These are phyloP conservation scores for Rhyacophila evoluta DNA, from an alignment of 2,888 invertebrate species.

Conservation along the genomic window DNA sequence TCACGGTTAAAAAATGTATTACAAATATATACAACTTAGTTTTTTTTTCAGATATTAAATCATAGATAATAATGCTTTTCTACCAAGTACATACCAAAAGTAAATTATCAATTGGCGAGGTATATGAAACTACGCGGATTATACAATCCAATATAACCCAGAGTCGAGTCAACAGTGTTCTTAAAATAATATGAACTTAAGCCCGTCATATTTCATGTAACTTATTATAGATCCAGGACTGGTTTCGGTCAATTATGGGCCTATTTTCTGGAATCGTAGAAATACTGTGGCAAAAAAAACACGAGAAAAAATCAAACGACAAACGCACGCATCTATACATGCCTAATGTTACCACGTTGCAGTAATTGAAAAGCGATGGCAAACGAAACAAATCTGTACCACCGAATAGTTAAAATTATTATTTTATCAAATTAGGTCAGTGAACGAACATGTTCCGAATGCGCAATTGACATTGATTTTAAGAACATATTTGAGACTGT, in stretches of 20 bases:
- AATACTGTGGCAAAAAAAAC: neutral
- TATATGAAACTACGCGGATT: too few relatives aligned
- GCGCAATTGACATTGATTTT: neutral
- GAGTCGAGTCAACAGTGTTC: too few relatives aligned
- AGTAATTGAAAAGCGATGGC: neutral
- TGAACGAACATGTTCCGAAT: neutral
- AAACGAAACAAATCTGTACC: neutral
- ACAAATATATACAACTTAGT: too few relatives aligned
- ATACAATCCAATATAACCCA: too few relatives aligned
- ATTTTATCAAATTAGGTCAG: neutral
- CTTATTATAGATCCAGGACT: neutral
- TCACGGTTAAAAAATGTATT: too few relatives aligned
- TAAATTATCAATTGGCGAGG: too few relatives aligned
- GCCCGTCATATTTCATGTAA: too few relatives aligned
- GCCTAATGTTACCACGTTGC: neutral
- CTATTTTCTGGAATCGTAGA: slow-evolving; percentile 22
- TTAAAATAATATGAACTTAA: too few relatives aligned
- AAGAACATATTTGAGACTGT: too few relatives aligned
- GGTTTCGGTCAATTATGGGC: neutral
- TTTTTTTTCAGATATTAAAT: too few relatives aligned
- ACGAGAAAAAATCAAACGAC: neutral
- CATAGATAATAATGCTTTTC: too few relatives aligned
- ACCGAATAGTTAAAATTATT: neutral
- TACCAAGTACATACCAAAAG: too few relatives aligned
- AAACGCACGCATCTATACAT: slow-evolving; percentile 7